Conservation (phyloP, 2,113 vertebrate species). For the Ciconia stormi region DNA sequence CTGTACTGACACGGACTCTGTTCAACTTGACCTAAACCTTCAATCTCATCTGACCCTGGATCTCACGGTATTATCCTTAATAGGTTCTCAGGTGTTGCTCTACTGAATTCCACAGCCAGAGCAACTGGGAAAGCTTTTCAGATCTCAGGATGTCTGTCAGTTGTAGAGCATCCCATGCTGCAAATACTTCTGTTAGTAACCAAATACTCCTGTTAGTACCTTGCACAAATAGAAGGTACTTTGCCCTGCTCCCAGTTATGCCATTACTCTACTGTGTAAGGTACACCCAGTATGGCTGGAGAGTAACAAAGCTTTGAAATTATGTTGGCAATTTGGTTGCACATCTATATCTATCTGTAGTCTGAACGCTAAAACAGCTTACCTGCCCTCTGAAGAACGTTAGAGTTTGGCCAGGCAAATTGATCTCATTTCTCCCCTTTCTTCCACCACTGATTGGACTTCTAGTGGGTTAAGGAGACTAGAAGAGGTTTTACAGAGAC, state of each 20-base stretch:
- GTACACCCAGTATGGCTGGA: background rate
- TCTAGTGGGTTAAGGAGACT: background rate
- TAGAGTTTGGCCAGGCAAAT: background rate
- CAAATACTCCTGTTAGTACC: background rate
- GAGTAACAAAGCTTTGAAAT: background rate
- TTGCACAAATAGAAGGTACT: background rate
- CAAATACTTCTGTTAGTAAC: background rate
- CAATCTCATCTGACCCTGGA: background rate
- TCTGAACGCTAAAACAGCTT: background rate
- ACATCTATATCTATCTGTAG: accelerated
- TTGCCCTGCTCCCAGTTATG: background rate
- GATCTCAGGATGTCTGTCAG: background rate
- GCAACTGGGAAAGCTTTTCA: background rate
- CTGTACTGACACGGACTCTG: background rate
- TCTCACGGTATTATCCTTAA: background rate
- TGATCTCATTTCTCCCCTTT: background rate
- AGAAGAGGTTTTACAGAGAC: background rate
- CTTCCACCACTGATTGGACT: background rate
- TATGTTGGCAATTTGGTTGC: background rate
- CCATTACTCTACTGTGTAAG: background rate
- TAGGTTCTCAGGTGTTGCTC: background rate
- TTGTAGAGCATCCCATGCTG: background rate
- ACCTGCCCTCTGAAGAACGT: background rate
- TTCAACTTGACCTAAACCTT: background rate
- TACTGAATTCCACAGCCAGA: background rate